Conservation (phyloP, 2,888 invertebrate species). For the Idaea straminata region DNA sequence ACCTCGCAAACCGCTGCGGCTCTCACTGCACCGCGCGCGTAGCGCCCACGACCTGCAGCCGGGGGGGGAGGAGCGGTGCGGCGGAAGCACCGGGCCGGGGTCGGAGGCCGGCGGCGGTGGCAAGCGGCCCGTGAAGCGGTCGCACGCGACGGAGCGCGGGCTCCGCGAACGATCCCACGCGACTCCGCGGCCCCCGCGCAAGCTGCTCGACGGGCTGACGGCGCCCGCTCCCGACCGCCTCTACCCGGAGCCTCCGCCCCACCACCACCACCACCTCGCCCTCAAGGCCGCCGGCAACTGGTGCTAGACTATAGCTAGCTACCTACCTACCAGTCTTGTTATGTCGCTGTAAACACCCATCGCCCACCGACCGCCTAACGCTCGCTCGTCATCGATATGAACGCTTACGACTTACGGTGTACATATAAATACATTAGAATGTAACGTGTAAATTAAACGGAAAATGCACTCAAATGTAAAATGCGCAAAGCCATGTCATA, state of each 20-base stretch:
- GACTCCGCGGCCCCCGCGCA: conserved; percentile 63
- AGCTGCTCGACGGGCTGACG: conserved; percentile 48
- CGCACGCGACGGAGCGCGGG: conserved; percentile 62
- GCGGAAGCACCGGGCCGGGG: conserved; percentile 70
- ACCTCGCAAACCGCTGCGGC: conserved; percentile 90
- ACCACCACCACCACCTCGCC: conserved; percentile 33
- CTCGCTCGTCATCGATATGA: too few relatives aligned
- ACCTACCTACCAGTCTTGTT: too few relatives aligned
- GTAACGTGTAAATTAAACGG: too few relatives aligned
- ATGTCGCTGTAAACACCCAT: too few relatives aligned
- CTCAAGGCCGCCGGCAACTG: conserved; percentile 10
- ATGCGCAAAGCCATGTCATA: too few relatives aligned
- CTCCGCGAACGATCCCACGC: conserved; percentile 53
- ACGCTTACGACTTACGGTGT: too few relatives aligned
- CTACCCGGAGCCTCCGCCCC: conserved; percentile 52
- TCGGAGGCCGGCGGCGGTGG: conserved; percentile 68
- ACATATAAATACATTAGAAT: not conserved
- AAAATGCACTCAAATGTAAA: not conserved
- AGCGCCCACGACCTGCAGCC: conserved; percentile 85
- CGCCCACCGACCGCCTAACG: too few relatives aligned
- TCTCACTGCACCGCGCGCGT: conserved; percentile 90
- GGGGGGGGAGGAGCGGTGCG: conserved; percentile 36
- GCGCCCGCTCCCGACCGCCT: conserved; percentile 60
- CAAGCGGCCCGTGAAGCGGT: conserved; percentile 82
- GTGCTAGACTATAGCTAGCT: conserved; percentile 15